Evolutionary conservation across 2,113 vertebrate species (phyloP).

Genomic region (Melanostigma gelatinosum): DNA sequence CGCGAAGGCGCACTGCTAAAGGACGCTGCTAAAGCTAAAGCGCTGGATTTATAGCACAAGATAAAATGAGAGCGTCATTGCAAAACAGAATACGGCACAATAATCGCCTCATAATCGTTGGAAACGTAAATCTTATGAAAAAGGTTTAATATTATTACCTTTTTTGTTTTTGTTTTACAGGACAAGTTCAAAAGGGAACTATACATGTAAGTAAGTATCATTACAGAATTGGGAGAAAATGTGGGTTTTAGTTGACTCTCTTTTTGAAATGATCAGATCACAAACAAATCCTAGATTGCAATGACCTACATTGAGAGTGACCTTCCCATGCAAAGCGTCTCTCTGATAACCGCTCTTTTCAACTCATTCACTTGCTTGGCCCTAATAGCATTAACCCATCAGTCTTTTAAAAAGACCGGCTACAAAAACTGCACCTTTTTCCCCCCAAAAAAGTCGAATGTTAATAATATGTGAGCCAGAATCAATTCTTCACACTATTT

Average conservation of each 20-base stretch:
- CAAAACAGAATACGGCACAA: too few relatives aligned
- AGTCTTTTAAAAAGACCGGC: too few relatives aligned
- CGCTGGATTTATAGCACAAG: too few relatives aligned
- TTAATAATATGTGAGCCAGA: neutral
- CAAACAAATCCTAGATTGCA: neutral
- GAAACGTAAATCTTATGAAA: too few relatives aligned
- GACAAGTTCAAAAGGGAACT: neutral
- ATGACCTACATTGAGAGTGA: neutral
- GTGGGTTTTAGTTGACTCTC: neutral
- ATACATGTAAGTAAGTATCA: too few relatives aligned
- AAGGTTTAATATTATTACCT: too few relatives aligned
- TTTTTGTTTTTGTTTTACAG: neutral
- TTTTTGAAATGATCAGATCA: neutral
- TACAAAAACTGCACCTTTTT: neutral
- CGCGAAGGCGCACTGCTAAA: too few relatives aligned
- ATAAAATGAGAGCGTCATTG: too few relatives aligned
- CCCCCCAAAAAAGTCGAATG: neutral
- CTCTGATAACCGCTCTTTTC: neutral
- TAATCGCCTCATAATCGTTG: too few relatives aligned
- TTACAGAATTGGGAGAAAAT: neutral
- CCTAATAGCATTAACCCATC: neutral
- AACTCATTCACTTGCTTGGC: neutral
- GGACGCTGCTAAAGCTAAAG: too few relatives aligned
- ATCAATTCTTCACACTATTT: neutral
- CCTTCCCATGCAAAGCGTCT: neutral